Evolutionary conservation across 2,113 vertebrate species (phyloP).

Genomic region (Potamarius usumacintae): DNA sequence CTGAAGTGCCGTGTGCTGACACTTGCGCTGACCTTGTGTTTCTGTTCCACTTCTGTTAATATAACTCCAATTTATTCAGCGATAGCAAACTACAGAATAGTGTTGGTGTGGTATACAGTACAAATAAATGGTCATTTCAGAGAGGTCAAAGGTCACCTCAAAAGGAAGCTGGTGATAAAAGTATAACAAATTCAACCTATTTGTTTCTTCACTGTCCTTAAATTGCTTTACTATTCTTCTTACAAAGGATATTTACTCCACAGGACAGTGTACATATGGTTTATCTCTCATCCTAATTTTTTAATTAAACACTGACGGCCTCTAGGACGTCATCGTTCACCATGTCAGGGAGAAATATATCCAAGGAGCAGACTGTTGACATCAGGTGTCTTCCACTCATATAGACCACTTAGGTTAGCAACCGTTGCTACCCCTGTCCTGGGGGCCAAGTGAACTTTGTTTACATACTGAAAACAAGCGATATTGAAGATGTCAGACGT

Average conservation of each 20-base stretch:
- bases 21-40: neutral
- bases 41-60: neutral
- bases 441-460: too few species aligned
- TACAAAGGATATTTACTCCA: slow-evolving; percentile 3
- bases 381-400: neutral
- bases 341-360: slow-evolving; percentile 39
- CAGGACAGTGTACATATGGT: neutral
- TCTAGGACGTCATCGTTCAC: slow-evolving; percentile 23
- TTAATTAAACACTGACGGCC: slow-evolving; percentile 41
- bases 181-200: neutral
- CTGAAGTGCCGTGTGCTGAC: neutral
- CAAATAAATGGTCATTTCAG: neutral
- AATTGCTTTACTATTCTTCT: neutral
- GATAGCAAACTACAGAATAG: neutral
- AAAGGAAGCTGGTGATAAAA: slow-evolving; percentile 3
- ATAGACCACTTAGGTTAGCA: too few species aligned
- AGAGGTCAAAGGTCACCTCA: neutral
- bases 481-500: too few species aligned
- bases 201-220: neutral
- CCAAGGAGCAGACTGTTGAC: neutral
- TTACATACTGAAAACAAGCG: too few species aligned
- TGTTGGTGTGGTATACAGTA: neutral
- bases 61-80: neutral
- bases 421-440: too few species aligned
- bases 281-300: neutral